Percentiles rank a stretch among this genome's conserved stretches.
phyloP scores from a whole-genome alignment of 2,888 invertebrate genomes.

The Tetranychus truncatus region DNA sequence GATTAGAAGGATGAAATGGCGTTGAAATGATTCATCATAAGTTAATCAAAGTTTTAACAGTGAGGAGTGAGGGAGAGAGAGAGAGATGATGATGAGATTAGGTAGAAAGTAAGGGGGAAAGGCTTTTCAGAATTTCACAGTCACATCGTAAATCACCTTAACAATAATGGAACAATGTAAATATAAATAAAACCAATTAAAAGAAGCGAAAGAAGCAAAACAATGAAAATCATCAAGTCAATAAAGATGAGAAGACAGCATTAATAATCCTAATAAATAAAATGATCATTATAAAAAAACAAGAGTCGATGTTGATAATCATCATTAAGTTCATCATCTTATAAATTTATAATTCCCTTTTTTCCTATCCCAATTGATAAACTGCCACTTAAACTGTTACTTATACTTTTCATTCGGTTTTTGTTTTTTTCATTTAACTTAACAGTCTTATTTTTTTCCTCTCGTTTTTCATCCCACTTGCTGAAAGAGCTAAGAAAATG shows the following conservation, averaged over 20 bases:
- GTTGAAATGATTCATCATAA: not conserved
- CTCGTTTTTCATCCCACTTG: not conserved
- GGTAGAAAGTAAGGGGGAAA: not conserved
- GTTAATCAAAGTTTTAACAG: not conserved
- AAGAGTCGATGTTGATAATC: too few species aligned
- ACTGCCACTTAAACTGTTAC: not conserved
- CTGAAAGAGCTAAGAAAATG: not conserved
- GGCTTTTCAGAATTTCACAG: not conserved
- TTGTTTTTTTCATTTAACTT: not conserved
- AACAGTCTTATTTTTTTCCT: not conserved
- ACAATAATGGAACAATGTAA: not conserved
- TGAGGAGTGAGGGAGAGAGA: not conserved
- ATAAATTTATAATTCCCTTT: not conserved
- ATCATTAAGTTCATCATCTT: too few species aligned
- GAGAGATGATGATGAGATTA: not conserved
- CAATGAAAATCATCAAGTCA: not conserved
- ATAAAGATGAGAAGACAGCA: too few species aligned
- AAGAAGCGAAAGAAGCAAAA: not conserved
- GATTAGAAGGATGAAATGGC: not conserved
- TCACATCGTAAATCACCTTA: not conserved
- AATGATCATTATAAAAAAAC: too few species aligned
- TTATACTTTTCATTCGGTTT: not conserved
- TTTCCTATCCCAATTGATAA: not conserved
- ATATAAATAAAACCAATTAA: not conserved
- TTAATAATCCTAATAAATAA: too few species aligned